Percentiles rank a stretch among this genome's conserved stretches.
Conservation (phyloP, 37 sponge, comb jelly and placozoan genomes). For the Oopsacas minuta region DNA sequence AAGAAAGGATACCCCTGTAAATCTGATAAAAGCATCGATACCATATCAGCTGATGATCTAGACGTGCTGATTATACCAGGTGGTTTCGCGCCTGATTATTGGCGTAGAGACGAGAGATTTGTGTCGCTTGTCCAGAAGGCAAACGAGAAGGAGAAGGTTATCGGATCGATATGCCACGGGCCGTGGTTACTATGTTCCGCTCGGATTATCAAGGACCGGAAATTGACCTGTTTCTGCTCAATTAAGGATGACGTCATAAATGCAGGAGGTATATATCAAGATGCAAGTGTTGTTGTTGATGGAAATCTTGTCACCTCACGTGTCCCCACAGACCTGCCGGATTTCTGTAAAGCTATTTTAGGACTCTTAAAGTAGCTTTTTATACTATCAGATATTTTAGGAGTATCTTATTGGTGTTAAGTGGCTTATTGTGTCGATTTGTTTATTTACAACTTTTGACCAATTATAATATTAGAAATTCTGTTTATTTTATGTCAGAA, state of each 20-base stretch:
- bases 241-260: conserved; percentile 65
- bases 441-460: no score
- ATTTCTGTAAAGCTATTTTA: conserved; percentile 53
- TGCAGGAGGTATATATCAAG: conserved; percentile 52
- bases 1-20: conserved; percentile 57
- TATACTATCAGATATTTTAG: no score
- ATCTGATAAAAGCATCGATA: conserved; percentile 34
- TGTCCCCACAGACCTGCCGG: conserved; percentile 39
- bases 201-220: conserved; percentile 30
- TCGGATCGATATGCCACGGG: conserved; percentile 53
- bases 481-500: neutral
- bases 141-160: conserved; percentile 29
- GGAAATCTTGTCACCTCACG: conserved; percentile 56
- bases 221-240: conserved; percentile 45
- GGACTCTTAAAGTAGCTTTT: conserved; percentile 24
- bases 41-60: conserved; percentile 34
- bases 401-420: no score
- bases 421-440: no score
- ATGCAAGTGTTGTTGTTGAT: conserved; percentile 50
- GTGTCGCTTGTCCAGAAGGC: conserved; percentile 28
- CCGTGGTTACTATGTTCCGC: conserved; percentile 58
- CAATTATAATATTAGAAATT: no score
- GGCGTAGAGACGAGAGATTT: conserved; percentile 50
- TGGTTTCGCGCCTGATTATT: conserved; percentile 58
- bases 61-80: conserved; percentile 56